A percentile compares a stretch with the other conserved stretches of the same genome.
Conservation (phyloP, 2,888 invertebrate genomes). For the Drosophila setosimentum region DNA sequence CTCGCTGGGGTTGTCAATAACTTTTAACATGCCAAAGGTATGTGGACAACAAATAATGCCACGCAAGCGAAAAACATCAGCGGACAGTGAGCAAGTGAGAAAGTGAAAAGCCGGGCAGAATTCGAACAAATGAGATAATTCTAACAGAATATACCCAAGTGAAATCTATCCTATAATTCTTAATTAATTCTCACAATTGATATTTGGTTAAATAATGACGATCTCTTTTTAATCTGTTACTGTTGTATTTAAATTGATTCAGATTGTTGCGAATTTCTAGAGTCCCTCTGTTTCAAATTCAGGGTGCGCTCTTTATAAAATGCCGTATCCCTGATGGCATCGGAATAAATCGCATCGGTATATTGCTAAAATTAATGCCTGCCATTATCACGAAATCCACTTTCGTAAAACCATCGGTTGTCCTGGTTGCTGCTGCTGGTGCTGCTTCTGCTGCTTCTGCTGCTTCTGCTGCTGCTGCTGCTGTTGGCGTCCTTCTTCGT, state of each 20-base stretch:
- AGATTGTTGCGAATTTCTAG: background rate
- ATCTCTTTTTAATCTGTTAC: background rate
- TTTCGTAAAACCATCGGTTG: conserved; percentile 51
- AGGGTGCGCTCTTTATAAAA: conserved; percentile 5
- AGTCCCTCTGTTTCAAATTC: background rate
- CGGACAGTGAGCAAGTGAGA: conserved; percentile 39
- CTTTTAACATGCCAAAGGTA: conserved; percentile 68
- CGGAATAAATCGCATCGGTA: conserved; percentile 42
- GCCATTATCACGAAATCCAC: conserved; percentile 72
- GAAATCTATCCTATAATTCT: background rate
- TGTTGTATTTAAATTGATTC: background rate
- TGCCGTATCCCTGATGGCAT: conserved; percentile 4
- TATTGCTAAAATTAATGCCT: conserved; percentile 67
- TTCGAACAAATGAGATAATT: conserved; percentile 21
- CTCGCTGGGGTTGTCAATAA: conserved; percentile 66
- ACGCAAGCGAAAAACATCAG: conserved; percentile 42
- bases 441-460: conserved; percentile 10
- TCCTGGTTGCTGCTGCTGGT: conserved; percentile 21
- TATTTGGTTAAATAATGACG: background rate
- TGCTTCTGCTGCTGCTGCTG: conserved; percentile 15
- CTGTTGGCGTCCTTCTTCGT: conserved; percentile 59
- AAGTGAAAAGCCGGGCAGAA: conserved; percentile 26
- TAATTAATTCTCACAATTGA: background rate
- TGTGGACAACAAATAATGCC: conserved; percentile 53
- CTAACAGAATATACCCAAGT: background rate